phyloP scores from a whole-genome alignment of 2,888 invertebrate species.

The Eristalis pertinax region DNA sequence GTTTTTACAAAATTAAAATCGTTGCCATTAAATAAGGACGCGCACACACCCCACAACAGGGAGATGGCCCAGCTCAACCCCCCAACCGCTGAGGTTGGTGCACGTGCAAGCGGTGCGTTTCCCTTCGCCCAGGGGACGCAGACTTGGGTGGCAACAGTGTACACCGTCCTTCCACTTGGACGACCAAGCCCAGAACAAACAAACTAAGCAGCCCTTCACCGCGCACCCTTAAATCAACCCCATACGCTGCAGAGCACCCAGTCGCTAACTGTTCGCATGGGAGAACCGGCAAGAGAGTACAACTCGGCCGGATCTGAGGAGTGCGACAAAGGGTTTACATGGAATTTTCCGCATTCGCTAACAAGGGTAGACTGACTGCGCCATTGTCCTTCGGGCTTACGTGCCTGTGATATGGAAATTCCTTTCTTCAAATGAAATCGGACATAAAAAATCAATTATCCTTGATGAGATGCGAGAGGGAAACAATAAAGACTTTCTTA shows the following conservation, averaged over 20 bases:
- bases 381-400: neutral
- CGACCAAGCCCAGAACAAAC: slow-evolving; percentile 51
- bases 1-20: slow-evolving; percentile 67
- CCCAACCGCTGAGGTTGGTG: neutral
- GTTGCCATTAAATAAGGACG: slow-evolving; percentile 59
- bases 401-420: neutral
- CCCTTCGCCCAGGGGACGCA: slow-evolving; percentile 5
- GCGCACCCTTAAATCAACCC: neutral
- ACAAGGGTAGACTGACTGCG: neutral
- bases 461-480: slow-evolving; percentile 1
- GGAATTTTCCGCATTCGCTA: neutral
- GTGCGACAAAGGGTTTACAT: slow-evolving; percentile 7
- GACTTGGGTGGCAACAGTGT: slow-evolving; percentile 41
- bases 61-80: neutral
- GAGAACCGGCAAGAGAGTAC: neutral
- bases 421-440: neutral
- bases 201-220: slow-evolving; percentile 13
- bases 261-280: neutral
- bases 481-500: neutral
- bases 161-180: slow-evolving; percentile 52
- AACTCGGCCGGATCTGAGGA: neutral
- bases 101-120: slow-evolving; percentile 50
- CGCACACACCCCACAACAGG: neutral
- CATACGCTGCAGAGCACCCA: neutral
- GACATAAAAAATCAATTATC: slow-evolving; percentile 36